A percentile compares a stretch with the other conserved stretches of the same genome.
phyloP scores from a whole-genome alignment of 2,113 vertebrate species.

The Melospiza georgiana region DNA sequence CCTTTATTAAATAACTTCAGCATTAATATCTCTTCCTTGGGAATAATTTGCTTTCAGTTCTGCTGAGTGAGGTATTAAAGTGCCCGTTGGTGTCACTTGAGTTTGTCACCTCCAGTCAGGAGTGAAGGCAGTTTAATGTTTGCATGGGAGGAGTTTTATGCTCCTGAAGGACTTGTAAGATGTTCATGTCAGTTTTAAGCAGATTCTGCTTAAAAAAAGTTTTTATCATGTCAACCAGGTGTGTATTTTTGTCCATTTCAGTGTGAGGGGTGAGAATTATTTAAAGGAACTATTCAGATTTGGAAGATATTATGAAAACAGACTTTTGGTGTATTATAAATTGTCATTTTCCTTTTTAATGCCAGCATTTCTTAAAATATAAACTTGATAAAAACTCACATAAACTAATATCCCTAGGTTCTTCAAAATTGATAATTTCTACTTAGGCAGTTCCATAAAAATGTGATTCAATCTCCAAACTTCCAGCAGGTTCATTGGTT shows the following conservation, averaged over 20 bases:
- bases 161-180: background rate
- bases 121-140: background rate
- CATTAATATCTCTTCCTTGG: background rate
- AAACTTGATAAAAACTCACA: background rate
- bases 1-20: background rate
- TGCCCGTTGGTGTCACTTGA: background rate
- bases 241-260: background rate
- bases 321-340: background rate
- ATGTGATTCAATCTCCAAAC: background rate
- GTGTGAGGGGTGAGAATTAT: background rate
- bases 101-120: background rate
- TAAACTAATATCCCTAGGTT: background rate
- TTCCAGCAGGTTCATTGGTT: background rate
- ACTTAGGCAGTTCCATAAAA: background rate
- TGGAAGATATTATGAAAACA: background rate
- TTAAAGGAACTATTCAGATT: background rate
- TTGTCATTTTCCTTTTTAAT: background rate
- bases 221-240: background rate
- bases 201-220: background rate
- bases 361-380: background rate
- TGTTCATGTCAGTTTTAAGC: background rate
- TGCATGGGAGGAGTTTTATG: background rate
- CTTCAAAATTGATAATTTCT: background rate
- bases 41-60: background rate
- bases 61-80: background rate